These are phyloP conservation scores for Buathra laborator DNA, from an alignment of 2,888 invertebrate species.

Conservation along the genomic window DNA sequence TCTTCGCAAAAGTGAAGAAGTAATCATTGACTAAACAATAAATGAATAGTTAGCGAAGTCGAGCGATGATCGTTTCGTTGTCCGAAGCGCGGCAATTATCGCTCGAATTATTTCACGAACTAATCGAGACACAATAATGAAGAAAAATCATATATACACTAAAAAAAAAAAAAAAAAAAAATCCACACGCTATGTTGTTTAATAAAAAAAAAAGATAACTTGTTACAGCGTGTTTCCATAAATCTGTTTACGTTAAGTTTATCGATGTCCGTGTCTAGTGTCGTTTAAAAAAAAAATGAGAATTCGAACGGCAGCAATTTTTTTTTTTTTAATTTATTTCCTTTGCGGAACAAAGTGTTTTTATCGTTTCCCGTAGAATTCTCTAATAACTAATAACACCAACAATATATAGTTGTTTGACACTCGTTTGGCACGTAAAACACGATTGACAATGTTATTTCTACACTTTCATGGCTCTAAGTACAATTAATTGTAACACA, in stretches of 20 bases:
- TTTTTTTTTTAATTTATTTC: not conserved
- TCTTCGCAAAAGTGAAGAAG: not conserved
- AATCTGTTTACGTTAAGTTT: conserved; percentile 65
- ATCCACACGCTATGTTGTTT: conserved; percentile 59
- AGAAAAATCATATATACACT: conserved; percentile 29
- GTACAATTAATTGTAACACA: conserved; percentile 31
- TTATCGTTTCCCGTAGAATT: conserved; percentile 1
- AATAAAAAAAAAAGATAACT: conserved; percentile 48
- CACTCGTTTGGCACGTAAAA: conserved; percentile 3
- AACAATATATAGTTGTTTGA: conserved; percentile 28
- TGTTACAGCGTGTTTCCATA: conserved; percentile 63
- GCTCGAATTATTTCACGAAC: conserved; percentile 14
- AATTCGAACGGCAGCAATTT: conserved; percentile 1
- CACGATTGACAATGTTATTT: conserved; percentile 13
- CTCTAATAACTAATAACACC: conserved; percentile 3
- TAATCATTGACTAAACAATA: conserved; percentile 21
- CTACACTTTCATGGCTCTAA: conserved; percentile 35
- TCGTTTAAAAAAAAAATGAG: conserved; percentile 27
- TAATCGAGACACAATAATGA: conserved; percentile 35
- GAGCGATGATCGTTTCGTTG: conserved; percentile 8
- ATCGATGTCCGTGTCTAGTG: conserved; percentile 57
- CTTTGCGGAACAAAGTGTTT: conserved; percentile 2
- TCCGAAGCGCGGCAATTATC: conserved; percentile 1
- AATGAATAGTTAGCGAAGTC: conserved; percentile 6
- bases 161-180: conserved; percentile 35